phyloP scores from a whole-genome alignment of 2,113 vertebrate genomes.

The Reinhardtius hippoglossoides region DNA sequence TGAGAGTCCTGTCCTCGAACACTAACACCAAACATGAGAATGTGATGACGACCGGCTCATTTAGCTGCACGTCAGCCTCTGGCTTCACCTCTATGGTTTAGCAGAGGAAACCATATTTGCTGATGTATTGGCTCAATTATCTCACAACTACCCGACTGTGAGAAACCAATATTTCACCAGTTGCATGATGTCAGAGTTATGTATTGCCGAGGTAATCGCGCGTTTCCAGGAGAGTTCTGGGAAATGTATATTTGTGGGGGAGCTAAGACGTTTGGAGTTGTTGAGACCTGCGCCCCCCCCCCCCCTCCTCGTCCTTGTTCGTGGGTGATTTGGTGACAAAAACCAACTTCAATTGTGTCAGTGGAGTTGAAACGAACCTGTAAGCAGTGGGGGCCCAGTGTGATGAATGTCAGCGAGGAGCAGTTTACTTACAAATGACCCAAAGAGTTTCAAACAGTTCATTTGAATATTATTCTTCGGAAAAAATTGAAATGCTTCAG shows the following conservation, averaged over 20 bases:
- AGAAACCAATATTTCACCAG: conserved; percentile 53
- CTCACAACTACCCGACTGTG: conserved; percentile 40
- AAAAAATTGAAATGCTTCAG: neutral
- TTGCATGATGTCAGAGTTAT: conserved; percentile 55
- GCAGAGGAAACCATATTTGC: neutral
- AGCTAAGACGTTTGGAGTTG: conserved; percentile 11
- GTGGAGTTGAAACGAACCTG: conserved; percentile 30
- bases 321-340: conserved; percentile 29
- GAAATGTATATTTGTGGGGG: conserved; percentile 41
- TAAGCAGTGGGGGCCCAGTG: neutral
- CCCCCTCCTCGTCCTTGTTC: neutral
- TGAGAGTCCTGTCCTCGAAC: conserved; percentile 30
- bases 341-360: conserved; percentile 31
- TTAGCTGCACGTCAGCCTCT: conserved; percentile 23
- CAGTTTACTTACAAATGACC: conserved; percentile 40
- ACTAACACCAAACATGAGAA: conserved; percentile 8
- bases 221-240: conserved; percentile 53
- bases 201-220: conserved; percentile 17
- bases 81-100: neutral
- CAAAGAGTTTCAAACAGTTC: neutral
- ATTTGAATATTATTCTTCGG: conserved; percentile 31
- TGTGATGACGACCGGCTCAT: neutral
- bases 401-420: conserved; percentile 21
- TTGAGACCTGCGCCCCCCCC: neutral
- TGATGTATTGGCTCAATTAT: conserved; percentile 57